phyloP scores from a whole-genome alignment of 2,888 invertebrate genomes.

The Tipula lateralis region DNA sequence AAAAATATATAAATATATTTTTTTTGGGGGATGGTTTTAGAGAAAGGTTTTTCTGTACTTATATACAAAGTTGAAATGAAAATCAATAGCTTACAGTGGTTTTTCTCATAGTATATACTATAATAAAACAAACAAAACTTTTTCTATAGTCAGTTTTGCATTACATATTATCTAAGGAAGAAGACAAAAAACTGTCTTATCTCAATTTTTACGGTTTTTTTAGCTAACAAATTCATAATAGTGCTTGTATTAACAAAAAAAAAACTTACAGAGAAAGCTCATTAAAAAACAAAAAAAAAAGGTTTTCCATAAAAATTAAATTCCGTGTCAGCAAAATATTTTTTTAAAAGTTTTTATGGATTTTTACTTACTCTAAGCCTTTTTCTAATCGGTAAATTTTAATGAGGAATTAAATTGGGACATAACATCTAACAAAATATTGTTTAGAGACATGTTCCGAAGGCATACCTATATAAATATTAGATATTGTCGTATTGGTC shows the following conservation, averaged over 20 bases:
- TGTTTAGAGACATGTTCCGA: no score
- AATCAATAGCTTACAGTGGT: neutral
- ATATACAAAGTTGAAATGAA: neutral
- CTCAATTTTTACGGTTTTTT: neutral
- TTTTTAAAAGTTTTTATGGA: neutral
- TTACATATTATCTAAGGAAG: neutral
- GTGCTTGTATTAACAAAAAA: neutral
- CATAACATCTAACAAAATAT: neutral
- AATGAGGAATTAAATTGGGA: neutral
- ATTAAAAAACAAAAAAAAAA: neutral
- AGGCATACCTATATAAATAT: no score
- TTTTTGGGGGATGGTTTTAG: neutral
- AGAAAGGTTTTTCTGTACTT: neutral
- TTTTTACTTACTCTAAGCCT: neutral
- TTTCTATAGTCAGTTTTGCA: neutral
- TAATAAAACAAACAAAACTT: neutral
- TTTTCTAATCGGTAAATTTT: conserved; percentile 14
- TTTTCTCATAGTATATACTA: neutral
- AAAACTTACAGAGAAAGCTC: neutral
- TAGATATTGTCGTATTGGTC: no score
- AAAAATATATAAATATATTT: neutral
- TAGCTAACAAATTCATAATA: neutral
- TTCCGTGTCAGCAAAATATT: neutral
- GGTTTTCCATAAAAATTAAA: neutral
- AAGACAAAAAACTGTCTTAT: neutral